Evolutionary conservation across 2,797 vertebrate species (phyloP).

Genomic region (Petrocephalus schoutedeni): DNA sequence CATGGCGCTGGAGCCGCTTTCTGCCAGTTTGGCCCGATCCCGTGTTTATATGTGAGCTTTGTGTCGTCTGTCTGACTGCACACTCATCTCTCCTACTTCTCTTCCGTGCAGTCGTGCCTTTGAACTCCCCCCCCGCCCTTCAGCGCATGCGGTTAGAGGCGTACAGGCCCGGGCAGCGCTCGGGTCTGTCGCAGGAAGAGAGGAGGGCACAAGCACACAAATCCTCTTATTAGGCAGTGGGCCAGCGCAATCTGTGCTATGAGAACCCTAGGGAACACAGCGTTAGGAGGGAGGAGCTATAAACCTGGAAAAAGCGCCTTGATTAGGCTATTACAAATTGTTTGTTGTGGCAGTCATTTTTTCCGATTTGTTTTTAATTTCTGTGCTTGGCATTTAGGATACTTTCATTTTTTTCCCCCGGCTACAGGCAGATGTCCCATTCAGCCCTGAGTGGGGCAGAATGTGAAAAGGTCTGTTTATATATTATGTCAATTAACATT

Average conservation of each 20-base stretch:
- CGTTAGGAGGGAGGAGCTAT: neutral
- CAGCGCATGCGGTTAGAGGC: slow-evolving; percentile 46
- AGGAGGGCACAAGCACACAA: slow-evolving; percentile 53
- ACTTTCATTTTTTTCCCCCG: slow-evolving; percentile 39
- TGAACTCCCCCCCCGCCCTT: slow-evolving; percentile 29
- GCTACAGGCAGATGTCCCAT: slow-evolving; percentile 46
- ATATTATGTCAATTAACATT: neutral
- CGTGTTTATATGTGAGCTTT: neutral
- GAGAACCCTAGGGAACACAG: slow-evolving; percentile 44
- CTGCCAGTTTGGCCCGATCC: neutral
- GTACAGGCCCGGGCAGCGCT: slow-evolving; percentile 48
- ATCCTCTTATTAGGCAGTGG: slow-evolving; percentile 53
- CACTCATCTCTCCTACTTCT: neutral
- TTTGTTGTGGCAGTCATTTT: slow-evolving; percentile 50
- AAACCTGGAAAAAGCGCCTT: slow-evolving; percentile 32
- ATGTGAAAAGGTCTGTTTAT: neutral
- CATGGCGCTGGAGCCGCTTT: neutral
- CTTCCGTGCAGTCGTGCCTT: slow-evolving; percentile 21
- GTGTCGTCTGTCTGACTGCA: neutral
- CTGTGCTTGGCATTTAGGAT: slow-evolving; percentile 43
- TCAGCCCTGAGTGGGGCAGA: slow-evolving; percentile 28
- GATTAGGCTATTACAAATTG: slow-evolving; percentile 40
- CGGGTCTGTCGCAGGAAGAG: slow-evolving; percentile 48
- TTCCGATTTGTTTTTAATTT: slow-evolving; percentile 25
- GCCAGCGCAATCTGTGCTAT: slow-evolving; percentile 54